phyloP scores from a whole-genome alignment of 30 jellyfish, hydroid and myxozoan species.

The Chrysaora quinquecirrha region DNA sequence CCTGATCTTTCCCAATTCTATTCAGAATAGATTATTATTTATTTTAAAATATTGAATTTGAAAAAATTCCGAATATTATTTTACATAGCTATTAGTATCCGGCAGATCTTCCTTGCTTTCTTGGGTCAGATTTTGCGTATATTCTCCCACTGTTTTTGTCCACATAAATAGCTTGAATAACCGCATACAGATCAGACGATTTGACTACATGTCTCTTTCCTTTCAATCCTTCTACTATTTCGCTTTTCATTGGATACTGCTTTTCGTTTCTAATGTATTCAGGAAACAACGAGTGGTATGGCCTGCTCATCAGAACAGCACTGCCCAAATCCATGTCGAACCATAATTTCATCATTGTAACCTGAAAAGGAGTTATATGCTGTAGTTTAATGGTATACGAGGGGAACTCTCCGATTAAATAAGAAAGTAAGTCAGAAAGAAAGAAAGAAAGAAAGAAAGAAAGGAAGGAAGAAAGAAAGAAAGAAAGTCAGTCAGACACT shows the following conservation, averaged over 20 bases:
- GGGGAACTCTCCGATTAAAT: too few relatives aligned
- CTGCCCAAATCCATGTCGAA: conserved; percentile 73
- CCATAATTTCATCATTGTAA: conserved; percentile 64
- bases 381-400: background rate
- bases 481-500: too few relatives aligned
- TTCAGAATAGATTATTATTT: too few relatives aligned
- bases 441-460: too few relatives aligned
- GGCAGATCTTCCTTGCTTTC: background rate
- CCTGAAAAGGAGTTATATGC: conserved; percentile 6
- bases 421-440: too few relatives aligned
- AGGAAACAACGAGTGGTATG: conserved; percentile 77
- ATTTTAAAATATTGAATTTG: too few relatives aligned
- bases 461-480: too few relatives aligned
- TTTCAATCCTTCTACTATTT: conserved; percentile 63
- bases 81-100: conserved; percentile 66
- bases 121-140: conserved; percentile 83
- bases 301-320: conserved; percentile 76
- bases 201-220: conserved; percentile 63
- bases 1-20: too few relatives aligned
- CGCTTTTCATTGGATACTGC: conserved; percentile 32
- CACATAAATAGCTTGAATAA: conserved; percentile 76
- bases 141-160: conserved; percentile 51
- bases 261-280: conserved; percentile 37
- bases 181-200: conserved; percentile 21
- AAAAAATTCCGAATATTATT: too few relatives aligned